Evolutionary conservation across 2,113 vertebrate species (phyloP).

Genomic region (cattle (Bos taurus)): ARS-UCD2.0 NC_037346.1:11541001-11541500

Average conservation of each 20-base stretch:
- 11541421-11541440: background rate
- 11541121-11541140: slow-evolving; percentile 64
- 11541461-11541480: background rate
- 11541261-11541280: background rate
- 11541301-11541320: background rate
- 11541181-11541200: background rate
- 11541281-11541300: background rate
- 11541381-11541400: background rate
- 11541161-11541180: slow-evolving; percentile 37
- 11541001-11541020: slow-evolving; percentile 66
- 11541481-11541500: background rate
- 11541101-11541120: slow-evolving; percentile 63
- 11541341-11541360: background rate
- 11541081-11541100: slow-evolving; percentile 39
- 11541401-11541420: background rate
- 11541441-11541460: background rate
- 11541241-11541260: background rate
- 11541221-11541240: background rate
- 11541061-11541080: slow-evolving; percentile 67
- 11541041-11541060: slow-evolving; percentile 65
- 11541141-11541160: background rate
- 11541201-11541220: slow-evolving; percentile 17
- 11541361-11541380: background rate
- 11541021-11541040: slow-evolving; percentile 33
- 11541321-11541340: background rate